Evolutionary conservation across 2,113 vertebrate genomes (phyloP), one percentile per base, ranked within the genome.

Genomic region (Empidonax alnorum): DNA sequence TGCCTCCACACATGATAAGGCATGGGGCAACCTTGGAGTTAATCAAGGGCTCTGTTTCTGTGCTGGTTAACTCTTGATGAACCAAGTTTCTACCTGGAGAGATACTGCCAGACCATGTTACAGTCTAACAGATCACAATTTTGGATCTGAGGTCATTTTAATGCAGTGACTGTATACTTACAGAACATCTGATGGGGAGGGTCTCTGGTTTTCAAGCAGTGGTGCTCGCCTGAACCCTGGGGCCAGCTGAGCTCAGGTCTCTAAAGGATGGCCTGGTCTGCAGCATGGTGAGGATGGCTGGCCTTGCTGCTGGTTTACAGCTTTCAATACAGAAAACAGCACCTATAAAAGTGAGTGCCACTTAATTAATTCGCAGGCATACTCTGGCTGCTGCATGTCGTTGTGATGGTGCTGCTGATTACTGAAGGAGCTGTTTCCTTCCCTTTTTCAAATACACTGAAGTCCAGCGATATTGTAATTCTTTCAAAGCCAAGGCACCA

Each of bases 11-110:
- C 71, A 96, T 77, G 78, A 74, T 88, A 85, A 89, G 59, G 75
- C 81, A 21, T 59, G 42, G 46, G 77, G 46, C 63, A 95, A 78
- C 85, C 83, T 93, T 89, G 66, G 78, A 90, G 83, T 94, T 90
- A 93, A 86, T 81, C 68, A 73, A 83, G 74, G 33, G 66, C 71
- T 82, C 59, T 83, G 41, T 59, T 88, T 84, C 68, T 81, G 21
- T 85, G 47, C 37, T 71, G n/a, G 79, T 97, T 95, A 94, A 97
- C 96, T 91, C 93, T 87, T 94, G 65, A 58, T 90, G 35, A 89
- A 75, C 69, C 86, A 76, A 53, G 35, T 46, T 23, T 79, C 28
- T 92, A 7, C 53, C 19, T 21, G 76, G 66, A 17, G 46, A 90
- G 21, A 35, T 65, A 31, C 27, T 90, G 52, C 39, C 63, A 73